Evolutionary conservation across 2,113 vertebrate genomes (phyloP), one percentile per base, ranked within the genome.

Genomic region (Eupsittula cactorum): DNA sequence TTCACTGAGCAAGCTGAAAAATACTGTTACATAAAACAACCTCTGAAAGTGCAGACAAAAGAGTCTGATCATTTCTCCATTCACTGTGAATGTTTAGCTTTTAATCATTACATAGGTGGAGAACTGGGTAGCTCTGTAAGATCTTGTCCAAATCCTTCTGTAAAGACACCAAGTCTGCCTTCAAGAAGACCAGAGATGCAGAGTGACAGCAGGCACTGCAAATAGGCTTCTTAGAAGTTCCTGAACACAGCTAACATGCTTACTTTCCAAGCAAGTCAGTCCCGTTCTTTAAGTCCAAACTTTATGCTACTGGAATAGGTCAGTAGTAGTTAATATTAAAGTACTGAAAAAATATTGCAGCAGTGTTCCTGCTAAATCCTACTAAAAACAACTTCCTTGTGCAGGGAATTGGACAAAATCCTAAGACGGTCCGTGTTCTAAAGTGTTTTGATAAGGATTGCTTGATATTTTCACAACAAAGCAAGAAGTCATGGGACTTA

Each of bases 401-500:
- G 53, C 27, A 39, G 74, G 69, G 83, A 85, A 49, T 9, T 94
- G 94, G 93, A 84, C 31, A 60, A 76, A 64, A 75, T 92, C 74
- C n/a, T 31, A 16, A 86, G 81, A 23, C 35, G 23, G 15, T 73
- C 49, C 17, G 0, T 50, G 52, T 87, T 95, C 62, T 84, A 76
- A 10, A 73, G 81, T 63, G 46, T 69, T 89, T 89, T 89, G 86
- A 49, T 84, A 67, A 5, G 83, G 82, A 37, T 93, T 6, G 17
- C 80, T 94, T 63, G 82, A 11, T 93, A 64, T 88, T 93, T 93
- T 91, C 81, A 70, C 69, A 92, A 75, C 29, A 60, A 73, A 84
- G 57, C 50, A 78, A 29, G 52, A 84, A 91, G 78, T 95, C 69
- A 73, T 96, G 89, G 86, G 89, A 79, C 74, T 92, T 35, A 28